Percentiles rank a stretch among this genome's conserved stretches.
phyloP scores from a whole-genome alignment of 2,113 vertebrate species.

The Callopanchax toddi region DNA sequence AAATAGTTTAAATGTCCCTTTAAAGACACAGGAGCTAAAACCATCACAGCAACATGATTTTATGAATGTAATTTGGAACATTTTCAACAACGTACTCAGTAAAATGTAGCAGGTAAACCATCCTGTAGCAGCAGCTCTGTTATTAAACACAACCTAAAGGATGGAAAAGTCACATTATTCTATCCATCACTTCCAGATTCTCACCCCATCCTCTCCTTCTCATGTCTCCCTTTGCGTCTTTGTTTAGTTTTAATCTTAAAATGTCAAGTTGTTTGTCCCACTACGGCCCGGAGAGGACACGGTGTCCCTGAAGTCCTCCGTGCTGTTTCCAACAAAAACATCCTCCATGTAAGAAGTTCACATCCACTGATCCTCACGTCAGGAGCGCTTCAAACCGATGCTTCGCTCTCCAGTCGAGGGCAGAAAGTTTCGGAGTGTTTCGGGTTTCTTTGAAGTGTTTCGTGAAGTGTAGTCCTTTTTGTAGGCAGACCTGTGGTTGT shows the following conservation, averaged over 20 bases:
- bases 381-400: too few species aligned
- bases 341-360: conserved; percentile 52
- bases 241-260: conserved; percentile 15
- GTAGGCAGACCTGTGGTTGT: conserved; percentile 71
- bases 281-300: conserved; percentile 21
- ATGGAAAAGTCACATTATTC: background rate
- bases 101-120: conserved; percentile 15
- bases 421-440: conserved; percentile 62
- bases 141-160: too few species aligned
- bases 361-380: conserved; percentile 31
- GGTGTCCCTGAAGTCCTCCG: conserved; percentile 17
- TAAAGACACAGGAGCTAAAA: too few species aligned
- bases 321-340: conserved; percentile 32
- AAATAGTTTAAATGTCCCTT: too few species aligned
- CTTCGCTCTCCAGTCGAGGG: background rate
- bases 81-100: conserved; percentile 38
- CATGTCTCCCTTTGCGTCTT: conserved; percentile 2
- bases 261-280: conserved; percentile 68
- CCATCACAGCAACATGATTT: too few species aligned
- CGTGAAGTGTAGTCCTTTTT: conserved; percentile 88
- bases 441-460: conserved; percentile 65
- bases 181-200: conserved; percentile 2
- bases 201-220: background rate
- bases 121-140: background rate
- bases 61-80: too few species aligned